A percentile compares a stretch with the other conserved stretches of the same genome.
Conservation (phyloP, 2,888 invertebrate species). For the Phengaris alcon region DNA sequence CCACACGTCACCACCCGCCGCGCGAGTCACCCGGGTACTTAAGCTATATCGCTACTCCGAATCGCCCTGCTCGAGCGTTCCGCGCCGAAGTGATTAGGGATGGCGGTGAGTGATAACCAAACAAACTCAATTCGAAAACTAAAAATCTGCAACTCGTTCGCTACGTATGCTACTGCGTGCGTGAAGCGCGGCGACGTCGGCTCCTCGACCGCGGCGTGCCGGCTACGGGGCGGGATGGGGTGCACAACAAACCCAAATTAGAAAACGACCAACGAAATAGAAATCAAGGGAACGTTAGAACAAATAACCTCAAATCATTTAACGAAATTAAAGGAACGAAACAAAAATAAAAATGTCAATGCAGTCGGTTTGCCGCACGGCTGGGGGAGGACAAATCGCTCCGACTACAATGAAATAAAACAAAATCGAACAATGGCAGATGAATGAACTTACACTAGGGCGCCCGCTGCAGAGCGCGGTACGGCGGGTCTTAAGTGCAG, state of each 20-base stretch:
- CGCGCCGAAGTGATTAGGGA: slow-evolving; percentile 36
- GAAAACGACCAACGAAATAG: slow-evolving; percentile 49
- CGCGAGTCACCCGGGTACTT: neutral
- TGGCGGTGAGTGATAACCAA: slow-evolving; percentile 50
- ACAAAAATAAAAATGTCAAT: slow-evolving; percentile 47
- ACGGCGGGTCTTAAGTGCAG: neutral
- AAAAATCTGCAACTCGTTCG: slow-evolving; percentile 17
- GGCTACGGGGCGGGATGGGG: slow-evolving; percentile 52
- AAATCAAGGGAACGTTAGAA: slow-evolving; percentile 52
- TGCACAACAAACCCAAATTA: slow-evolving; percentile 61
- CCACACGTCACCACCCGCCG: slow-evolving; percentile 2
- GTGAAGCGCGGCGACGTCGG: slow-evolving; percentile 33
- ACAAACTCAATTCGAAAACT: slow-evolving; percentile 39
- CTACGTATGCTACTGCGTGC: slow-evolving; percentile 7
- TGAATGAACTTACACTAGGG: slow-evolving; percentile 47
- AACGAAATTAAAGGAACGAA: slow-evolving; percentile 48
- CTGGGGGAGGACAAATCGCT: slow-evolving; percentile 3
- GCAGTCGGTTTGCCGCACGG: slow-evolving; percentile 45
- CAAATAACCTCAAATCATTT: slow-evolving; percentile 40
- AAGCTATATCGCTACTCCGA: neutral
- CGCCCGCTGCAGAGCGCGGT: neutral
- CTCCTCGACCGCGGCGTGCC: slow-evolving; percentile 37
- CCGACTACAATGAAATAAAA: slow-evolving; percentile 46
- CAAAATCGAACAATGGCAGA: slow-evolving; percentile 52
- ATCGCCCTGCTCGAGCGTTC: slow-evolving; percentile 12